Base-by-base conservation (phyloP, 2,797 vertebrate species). In the Rhadinocentrus ornatus region DNA sequence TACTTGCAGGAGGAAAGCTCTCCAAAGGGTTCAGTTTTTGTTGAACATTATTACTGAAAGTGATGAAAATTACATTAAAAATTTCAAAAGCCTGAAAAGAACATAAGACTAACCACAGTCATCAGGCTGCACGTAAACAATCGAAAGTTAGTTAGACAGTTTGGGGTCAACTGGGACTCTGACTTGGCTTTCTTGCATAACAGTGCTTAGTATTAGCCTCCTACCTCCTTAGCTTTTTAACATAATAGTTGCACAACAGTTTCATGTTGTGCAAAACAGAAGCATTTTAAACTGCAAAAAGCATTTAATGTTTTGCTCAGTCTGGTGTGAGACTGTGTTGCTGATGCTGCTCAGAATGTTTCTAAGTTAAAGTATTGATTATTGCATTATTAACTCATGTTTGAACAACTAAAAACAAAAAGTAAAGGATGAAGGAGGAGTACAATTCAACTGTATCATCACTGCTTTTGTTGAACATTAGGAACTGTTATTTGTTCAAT, bases 1-100 rank as follows among this genome's bases (percentile, higher is more conserved):
- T 83, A 75, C 74, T 71, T 71, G 61, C 60, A 69, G 27, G 8
- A 66, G 18, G 37, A 69, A 46, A 18, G 24, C 22, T 46, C 34
- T 22, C 34, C n/a, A 37, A 41, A 62, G 3, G 13, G 27, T 52
- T 35, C 31, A 46, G 44, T 53, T 34, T 53, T 6, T 67, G n/a
- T 54, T 63, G 2, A 24, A 24, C 3, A 2, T 35, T 5, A 6
- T 35, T 27, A 39, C 52, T 55, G 8, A 48, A 56, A 26, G 4
- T 57, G 44, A 2, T 69, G 18, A 61, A 37, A 8, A 37, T 69
- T 48, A 10, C 27, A 31, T 29, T 54, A 13, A 6, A 2, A 29
- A 54, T 35, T 35, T 59, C 24, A 53, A 27, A 53, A 41, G 13
- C 18, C 32, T n/a, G 46, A 8, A 53, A 15, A 56, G 46, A 26